Percentiles rank a stretch among this genome's conserved stretches.
phyloP scores from a whole-genome alignment of 2,888 invertebrate genomes.

The Limnephilus auricula region DNA sequence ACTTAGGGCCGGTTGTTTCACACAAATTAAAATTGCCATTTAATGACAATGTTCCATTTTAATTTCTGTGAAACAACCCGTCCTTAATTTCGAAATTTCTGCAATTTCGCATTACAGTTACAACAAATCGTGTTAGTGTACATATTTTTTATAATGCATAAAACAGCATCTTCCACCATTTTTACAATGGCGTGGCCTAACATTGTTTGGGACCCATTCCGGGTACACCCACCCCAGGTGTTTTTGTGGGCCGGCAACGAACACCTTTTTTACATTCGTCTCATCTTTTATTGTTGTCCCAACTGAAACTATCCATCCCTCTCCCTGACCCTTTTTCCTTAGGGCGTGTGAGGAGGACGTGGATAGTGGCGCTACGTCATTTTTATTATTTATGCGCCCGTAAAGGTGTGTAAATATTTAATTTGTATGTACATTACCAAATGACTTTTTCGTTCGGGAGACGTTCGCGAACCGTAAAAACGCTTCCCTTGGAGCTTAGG shows the following conservation, averaged over 20 bases:
- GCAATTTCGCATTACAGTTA: background rate
- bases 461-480: conserved; percentile 30
- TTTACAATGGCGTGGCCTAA: background rate
- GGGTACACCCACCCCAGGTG: conserved; percentile 38
- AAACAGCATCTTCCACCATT: background rate
- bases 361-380: conserved; percentile 57
- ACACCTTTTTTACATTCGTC: conserved; percentile 55
- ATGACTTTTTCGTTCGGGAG: conserved; percentile 40
- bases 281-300: conserved; percentile 44
- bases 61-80: too few species aligned
- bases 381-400: conserved; percentile 56
- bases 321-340: background rate
- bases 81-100: background rate
- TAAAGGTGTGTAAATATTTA: conserved; percentile 54
- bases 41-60: too few species aligned
- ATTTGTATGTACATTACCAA: conserved; percentile 50
- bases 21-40: too few species aligned
- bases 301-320: conserved; percentile 35
- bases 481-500: background rate
- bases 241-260: conserved; percentile 52
- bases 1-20: too few species aligned
- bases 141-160: background rate
- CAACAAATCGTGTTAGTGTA: background rate
- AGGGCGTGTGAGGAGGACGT: conserved; percentile 11
- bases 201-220: background rate